Conservation (phyloP, 2,888 invertebrate species). For the Dasypogon diadema region DNA sequence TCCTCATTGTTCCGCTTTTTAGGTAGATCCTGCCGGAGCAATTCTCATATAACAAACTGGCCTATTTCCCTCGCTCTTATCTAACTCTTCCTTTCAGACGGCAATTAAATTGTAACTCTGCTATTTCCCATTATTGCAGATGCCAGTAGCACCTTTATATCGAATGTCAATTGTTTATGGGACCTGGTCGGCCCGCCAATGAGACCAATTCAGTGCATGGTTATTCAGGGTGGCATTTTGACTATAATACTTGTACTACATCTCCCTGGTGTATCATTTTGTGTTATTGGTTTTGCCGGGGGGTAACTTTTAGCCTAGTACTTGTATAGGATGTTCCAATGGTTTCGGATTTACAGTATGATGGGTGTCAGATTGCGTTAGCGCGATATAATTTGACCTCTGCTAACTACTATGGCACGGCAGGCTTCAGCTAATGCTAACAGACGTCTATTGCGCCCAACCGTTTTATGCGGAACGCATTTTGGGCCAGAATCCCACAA, state of each 20-base stretch:
- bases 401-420: not conserved
- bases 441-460: conserved; percentile 8
- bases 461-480: not conserved
- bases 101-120: conserved; percentile 42
- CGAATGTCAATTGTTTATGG: conserved; percentile 47
- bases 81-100: conserved; percentile 29
- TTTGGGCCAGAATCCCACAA: conserved; percentile 13
- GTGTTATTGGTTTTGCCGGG: conserved; percentile 40
- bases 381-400: conserved; percentile 42
- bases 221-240: conserved; percentile 13
- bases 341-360: not conserved
- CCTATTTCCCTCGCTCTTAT: conserved; percentile 39
- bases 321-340: not conserved
- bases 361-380: conserved; percentile 42
- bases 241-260: conserved; percentile 21
- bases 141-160: conserved; percentile 38
- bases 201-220: not conserved
- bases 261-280: conserved; percentile 32
- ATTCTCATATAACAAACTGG: conserved; percentile 13
- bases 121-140: conserved; percentile 6
- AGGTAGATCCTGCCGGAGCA: conserved; percentile 11
- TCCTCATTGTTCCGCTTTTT: not conserved
- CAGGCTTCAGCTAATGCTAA: not conserved
- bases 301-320: conserved; percentile 16
- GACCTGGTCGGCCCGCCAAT: conserved; percentile 3